Base-by-base conservation (phyloP, 2,797 vertebrate genomes). In the Vireo griseus region DNA sequence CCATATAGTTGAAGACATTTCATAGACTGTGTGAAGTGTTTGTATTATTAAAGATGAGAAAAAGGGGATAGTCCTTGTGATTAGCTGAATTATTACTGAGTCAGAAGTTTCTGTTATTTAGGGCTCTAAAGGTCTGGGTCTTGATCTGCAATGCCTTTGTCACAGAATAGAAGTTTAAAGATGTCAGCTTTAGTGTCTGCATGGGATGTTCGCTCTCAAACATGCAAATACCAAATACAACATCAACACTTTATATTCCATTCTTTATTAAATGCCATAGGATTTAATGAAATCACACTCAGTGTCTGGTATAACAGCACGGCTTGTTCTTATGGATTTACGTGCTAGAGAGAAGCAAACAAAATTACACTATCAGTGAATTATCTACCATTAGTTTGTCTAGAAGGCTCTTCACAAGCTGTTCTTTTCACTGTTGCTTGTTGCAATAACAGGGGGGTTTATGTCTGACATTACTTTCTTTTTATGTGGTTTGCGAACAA, bases 321-420 rank as follows among this genome's bases (percentile, higher is more conserved):
- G 95, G 82, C 92, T 96, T 96, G 94, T 96, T 95, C 92, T 87
- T 92, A 92, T 8, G 57, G 87, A 91, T 95, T 87, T 94, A 89
- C 31, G 25, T 94, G 66, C 92, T 95, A 51, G 57, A 68, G 85
- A 90, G 69, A 95, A 94, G 78, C 85, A 96, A 95, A 87, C 66
- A 90, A 79, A 94, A 92, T 88, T 93, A 88, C 54, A 37, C 79
- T 97, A 96, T 97, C 97, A 86, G 80, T 82, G 89, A 92, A 76
- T 86, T 89, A 97, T 95, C 95, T 97, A 92, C 94, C 93, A 94
- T 92, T 93, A 90, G 66, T 94, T 96, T 95, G 87, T 96, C 89
- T 92, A 81, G 92, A 94, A 93, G 89, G 88, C 91, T 94, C 77
- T 90, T 97, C 94, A 93, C 92, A 96, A 93, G 90, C 93, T 97